Base-by-base conservation (phyloP, 1,140 invertebrate species). In the Paramacrobiotus metropolitanus region DNA sequence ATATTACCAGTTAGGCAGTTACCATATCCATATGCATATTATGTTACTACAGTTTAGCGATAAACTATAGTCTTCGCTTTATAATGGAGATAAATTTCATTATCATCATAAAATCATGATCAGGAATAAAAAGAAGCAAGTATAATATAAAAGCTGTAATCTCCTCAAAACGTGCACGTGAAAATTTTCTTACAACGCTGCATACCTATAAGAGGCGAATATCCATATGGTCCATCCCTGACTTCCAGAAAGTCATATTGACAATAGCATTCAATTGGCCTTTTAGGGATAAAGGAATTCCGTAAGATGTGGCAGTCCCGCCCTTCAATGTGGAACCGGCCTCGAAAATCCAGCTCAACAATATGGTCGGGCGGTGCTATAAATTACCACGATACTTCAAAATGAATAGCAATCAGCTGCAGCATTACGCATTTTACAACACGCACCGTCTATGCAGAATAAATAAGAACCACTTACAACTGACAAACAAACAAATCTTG, bases 231-330 rank as follows among this genome's bases (percentile, higher is more conserved):
- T 0, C 87, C 87, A 68, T 90, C 85, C 29, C 85, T 66, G 28
- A 87, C 79, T 70, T 89, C 86, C 40, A 90, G 73, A 72, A 77
- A 86, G 73, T 91, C 87, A 73, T 84, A 86, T 71, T 80, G 77
- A 71, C 87, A 91, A 34, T 79, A 77, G 20, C 48, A 55, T 24
- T 55, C 48, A 55, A 18, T 18, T 4, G 48, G 48, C 48, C 24
- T 55, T 24, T 28, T 15, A 15, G 24, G 48, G 9, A 24, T 9
- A 24, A 55, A 55, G 4, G 48, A 24, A 28, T 24, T 55, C 9
- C 48, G 48, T 24, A 55, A 24, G 9, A 55, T 9, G 48, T 55
- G 48, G 9, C 65, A 64, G 0, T 79, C 72, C 30, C 80, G 81
- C 28, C 79, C 77, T 71, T 91, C 87, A 61, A 90, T 75, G 60